Conservation (phyloP, 2,797 vertebrate genomes). For the Clarias laeviceps region DNA sequence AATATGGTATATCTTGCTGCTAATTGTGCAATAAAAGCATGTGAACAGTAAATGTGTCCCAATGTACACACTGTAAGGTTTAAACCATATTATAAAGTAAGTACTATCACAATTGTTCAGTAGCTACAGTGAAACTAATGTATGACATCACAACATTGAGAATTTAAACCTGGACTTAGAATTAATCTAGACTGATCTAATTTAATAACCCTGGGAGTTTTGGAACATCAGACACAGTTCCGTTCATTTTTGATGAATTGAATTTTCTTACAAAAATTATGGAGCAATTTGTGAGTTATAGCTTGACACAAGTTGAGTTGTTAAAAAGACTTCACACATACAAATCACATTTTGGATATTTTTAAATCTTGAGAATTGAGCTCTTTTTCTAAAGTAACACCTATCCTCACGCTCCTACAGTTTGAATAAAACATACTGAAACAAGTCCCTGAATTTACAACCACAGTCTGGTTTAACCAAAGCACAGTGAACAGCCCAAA, state of each 20-base stretch:
- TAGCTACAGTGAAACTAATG: neutral
- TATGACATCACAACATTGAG: neutral
- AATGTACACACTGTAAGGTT: neutral
- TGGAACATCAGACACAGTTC: neutral
- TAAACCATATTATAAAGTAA: neutral
- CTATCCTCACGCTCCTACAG: neutral
- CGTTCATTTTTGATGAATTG: neutral
- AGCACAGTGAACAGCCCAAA: neutral
- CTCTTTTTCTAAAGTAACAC: neutral
- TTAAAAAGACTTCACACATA: neutral
- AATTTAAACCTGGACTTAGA: neutral
- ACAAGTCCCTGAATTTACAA: neutral
- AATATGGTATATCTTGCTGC: neutral
- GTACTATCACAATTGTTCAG: neutral
- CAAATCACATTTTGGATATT: neutral
- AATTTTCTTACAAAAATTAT: neutral
- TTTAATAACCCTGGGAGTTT: neutral
- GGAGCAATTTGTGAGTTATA: neutral
- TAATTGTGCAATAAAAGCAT: too few species aligned
- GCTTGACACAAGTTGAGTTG: slow-evolving; percentile 1
- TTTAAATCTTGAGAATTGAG: slow-evolving; percentile 9
- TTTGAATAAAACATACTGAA: neutral
- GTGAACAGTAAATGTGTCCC: too few species aligned
- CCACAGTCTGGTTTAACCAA: neutral
- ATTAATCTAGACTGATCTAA: neutral